Evolutionary conservation across 2,888 invertebrate species (phyloP), one percentile per base, ranked within the genome.

Genomic region (Hypselothyrea guttata): DNA sequence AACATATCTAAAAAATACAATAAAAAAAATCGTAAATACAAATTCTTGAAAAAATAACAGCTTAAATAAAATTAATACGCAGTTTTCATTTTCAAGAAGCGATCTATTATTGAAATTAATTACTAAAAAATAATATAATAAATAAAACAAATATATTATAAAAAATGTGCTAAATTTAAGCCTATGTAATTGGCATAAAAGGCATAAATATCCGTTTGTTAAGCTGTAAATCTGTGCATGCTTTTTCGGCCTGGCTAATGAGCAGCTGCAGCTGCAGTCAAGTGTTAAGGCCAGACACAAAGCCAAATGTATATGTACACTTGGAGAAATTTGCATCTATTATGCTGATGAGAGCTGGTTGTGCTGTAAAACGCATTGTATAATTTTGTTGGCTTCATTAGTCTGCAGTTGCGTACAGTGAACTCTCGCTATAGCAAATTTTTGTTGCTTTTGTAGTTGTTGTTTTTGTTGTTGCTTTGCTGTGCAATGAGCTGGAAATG

Each of bases 401-500:
- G 73, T 51, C 51, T 52, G 48, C 42, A 45, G 46, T 38, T 51
- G 34, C n/a, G n/a, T n/a, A n/a, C n/a, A 46, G 38, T 51, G 5
- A 4, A 22, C 22, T 5, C 22, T 22, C 5, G 5, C 22, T 22
- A 22, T 45, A 30, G 30, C 40, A 13, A 5, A 22, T 13, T 22
- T 35, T 11, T 16, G 16, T 13, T 38, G 31, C 47, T 16, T 16
- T 16, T 66, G 64, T 44, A n/a, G 42, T 11, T 16, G 16, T 13
- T 38, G 31, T 44, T 16, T 16, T 16, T 66, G 64, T 44, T 58
- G 31, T 62, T 57, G 60, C 67, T 73, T 64, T 79, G 69, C 44
- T 48, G 75, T 62, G 64, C 79, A 84, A 82, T 81, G 79, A 81
- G 75, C 54, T 78, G 75, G 81, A 81, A 81, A 81, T 81, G 81